Evolutionary conservation across 2,113 vertebrate genomes (phyloP).

Genomic region (Trichechus manatus): DNA sequence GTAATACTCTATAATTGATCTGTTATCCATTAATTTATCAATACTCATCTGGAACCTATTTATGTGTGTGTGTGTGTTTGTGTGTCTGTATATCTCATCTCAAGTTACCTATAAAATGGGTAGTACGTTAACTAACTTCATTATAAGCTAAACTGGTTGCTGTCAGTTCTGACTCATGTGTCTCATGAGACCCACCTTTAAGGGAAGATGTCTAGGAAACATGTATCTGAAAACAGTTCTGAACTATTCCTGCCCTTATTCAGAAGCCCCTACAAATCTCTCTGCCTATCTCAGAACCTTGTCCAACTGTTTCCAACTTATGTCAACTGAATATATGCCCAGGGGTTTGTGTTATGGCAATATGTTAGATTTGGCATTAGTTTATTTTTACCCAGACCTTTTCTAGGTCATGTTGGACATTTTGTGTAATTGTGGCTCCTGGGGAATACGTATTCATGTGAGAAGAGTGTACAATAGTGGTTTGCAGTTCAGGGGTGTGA

Average conservation of each 20-base stretch:
- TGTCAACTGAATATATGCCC: not conserved
- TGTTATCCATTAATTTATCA: not conserved
- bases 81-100: not conserved
- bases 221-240: not conserved
- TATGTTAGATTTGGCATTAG: not conserved
- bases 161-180: too few relatives aligned
- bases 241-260: constrained; percentile 7
- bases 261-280: not conserved
- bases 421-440: not conserved
- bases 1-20: not conserved
- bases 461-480: not conserved
- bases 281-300: not conserved
- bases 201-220: not conserved
- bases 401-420: not conserved
- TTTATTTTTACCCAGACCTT: not conserved
- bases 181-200: not conserved
- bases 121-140: not conserved
- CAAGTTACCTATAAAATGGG: not conserved
- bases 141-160: not conserved
- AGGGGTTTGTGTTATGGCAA: not conserved
- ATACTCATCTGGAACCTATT: not conserved
- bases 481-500: not conserved
- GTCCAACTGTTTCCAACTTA: not conserved
- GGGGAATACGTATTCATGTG: not conserved
- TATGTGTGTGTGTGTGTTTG: too few relatives aligned